Evolutionary conservation across 1,140 invertebrate genomes (phyloP).

Genomic region (Neodiprion virginianus): DNA sequence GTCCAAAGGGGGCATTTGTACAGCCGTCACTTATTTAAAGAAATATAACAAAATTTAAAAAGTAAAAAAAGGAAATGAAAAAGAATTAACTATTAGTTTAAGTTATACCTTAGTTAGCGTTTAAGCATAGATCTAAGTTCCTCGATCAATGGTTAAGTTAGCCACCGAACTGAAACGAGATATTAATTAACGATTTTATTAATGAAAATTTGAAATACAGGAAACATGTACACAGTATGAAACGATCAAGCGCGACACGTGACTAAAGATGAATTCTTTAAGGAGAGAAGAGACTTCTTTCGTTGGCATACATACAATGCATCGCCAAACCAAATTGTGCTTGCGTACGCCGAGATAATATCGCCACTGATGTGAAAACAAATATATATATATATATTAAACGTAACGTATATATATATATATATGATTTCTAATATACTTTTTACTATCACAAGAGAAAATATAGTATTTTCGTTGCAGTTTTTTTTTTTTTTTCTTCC

Average conservation of each 20-base stretch:
- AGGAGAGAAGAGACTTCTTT: constrained; percentile 5
- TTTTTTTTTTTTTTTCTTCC: too few relatives aligned
- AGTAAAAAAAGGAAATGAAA: not conserved
- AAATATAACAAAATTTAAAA: not conserved
- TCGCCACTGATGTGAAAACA: too few relatives aligned
- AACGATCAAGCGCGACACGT: not conserved
- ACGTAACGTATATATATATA: too few relatives aligned
- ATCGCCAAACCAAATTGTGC: too few relatives aligned
- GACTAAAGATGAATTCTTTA: not conserved
- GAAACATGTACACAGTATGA: not conserved
- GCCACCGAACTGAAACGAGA: constrained; percentile 1
- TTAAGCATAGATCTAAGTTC: not conserved
- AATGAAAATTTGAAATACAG: not conserved
- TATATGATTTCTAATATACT: too few relatives aligned
- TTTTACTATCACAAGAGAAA: too few relatives aligned
- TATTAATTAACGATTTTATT: not conserved
- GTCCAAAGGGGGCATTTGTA: constrained; percentile 1
- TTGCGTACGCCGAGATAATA: too few relatives aligned
- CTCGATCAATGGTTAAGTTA: constrained; percentile 7
- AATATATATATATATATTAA: too few relatives aligned
- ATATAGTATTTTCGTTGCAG: too few relatives aligned
- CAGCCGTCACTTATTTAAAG: constrained; percentile 5
- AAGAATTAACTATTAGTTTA: constrained; percentile 2
- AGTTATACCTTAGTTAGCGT: not conserved
- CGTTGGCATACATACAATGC: not conserved